Base-by-base conservation (phyloP, 2,888 invertebrate species). In the Apantesis nais region DNA sequence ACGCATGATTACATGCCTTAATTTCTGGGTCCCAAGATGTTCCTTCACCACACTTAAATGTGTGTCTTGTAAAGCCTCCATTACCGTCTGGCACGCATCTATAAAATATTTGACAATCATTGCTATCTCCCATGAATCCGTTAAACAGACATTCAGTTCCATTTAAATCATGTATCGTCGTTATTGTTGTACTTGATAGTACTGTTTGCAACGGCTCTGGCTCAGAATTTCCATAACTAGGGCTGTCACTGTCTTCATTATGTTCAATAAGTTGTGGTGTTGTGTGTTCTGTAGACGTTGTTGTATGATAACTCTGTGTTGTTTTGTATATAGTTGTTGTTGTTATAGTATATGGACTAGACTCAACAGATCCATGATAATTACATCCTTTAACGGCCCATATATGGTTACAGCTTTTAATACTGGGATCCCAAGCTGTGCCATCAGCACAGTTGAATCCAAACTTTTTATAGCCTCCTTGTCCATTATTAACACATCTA, bases 1-100 rank as follows among this genome's bases (percentile, higher is more conserved):
- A 95, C 31, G 92, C 93, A 83, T 96, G 95, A 83, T 96, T 96
- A 83, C 96, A 96, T 0, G 95, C 95, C 80, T 94, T 92, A 65
- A 95, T 89, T 68, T 89, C 88, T 44, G 93, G 86, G 88, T 97
- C 96, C 96, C 96, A 96, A 34, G 95, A 95, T 5, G 96, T 96
- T 48, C 97, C 97, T 73, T 96, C 95, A 2, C 96, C 97, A 83
- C 97, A 97, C 52, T 92, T 92, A 83, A 97, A 97, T 67, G 96
- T 96, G 83, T 96, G 96, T 85, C 93, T 95, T 16, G 89, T 95
- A 74, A 91, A 96, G 19, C 95, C 94, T 25, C 96, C 96, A 69
- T 94, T 95, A n/a, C 96, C 96, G 80, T 96, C 96, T 73, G 95
- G 89, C 0, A 96, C 96, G 84, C 97, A 97, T n/a, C 97, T 95